Conservation (phyloP, 2,888 invertebrate species). For the Temnothorax ravouxi region DNA sequence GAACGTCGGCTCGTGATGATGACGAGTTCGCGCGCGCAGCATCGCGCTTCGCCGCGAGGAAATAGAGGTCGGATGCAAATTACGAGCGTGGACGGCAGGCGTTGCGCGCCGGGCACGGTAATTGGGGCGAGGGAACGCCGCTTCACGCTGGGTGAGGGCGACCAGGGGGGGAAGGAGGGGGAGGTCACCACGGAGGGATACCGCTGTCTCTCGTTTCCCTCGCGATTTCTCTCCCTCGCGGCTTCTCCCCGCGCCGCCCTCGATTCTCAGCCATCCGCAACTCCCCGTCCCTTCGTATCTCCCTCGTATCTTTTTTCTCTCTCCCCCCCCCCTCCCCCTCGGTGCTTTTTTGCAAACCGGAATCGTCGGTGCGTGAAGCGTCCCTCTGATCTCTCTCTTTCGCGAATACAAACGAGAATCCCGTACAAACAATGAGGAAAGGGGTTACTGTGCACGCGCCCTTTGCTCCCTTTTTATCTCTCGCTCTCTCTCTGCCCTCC, state of each 20-base stretch:
- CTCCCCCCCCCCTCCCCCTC: neutral
- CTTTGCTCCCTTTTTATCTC: conserved; percentile 55
- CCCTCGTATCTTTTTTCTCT: conserved; percentile 14
- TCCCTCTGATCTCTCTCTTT: neutral
- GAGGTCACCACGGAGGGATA: conserved; percentile 14
- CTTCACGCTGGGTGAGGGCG: conserved; percentile 23
- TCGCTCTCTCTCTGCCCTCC: neutral
- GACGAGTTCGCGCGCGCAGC: neutral
- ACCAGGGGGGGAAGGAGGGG: neutral
- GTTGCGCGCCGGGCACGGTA: conserved; percentile 73
- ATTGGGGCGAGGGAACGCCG: conserved; percentile 75
- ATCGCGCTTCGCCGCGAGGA: conserved; percentile 55
- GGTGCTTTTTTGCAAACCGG: conserved; percentile 61
- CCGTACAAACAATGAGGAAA: conserved; percentile 63
- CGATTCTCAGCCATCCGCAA: conserved; percentile 28
- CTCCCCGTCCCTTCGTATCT: conserved; percentile 43
- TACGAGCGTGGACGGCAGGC: conserved; percentile 68
- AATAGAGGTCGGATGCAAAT: conserved; percentile 78
- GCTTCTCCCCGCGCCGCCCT: conserved; percentile 43
- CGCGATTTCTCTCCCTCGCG: conserved; percentile 44
- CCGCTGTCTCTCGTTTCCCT: conserved; percentile 39
- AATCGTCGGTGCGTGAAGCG: conserved; percentile 67
- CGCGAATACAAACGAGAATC: conserved; percentile 58
- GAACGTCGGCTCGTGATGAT: neutral
- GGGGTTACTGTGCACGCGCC: conserved; percentile 67